phyloP scores from a whole-genome alignment of 2,888 invertebrate genomes.

The Megaustenia siamemsis region DNA sequence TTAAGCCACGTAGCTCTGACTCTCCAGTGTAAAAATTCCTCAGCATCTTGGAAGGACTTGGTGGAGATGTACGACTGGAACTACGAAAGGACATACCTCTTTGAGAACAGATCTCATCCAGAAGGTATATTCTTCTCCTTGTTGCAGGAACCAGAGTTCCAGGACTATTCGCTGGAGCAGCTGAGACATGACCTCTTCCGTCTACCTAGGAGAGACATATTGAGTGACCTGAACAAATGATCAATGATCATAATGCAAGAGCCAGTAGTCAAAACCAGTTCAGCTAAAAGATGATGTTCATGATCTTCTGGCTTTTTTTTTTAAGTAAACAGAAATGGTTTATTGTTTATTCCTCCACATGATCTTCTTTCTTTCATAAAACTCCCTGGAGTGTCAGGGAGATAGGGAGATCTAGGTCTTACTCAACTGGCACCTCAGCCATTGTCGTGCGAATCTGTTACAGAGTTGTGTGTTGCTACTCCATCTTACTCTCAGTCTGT shows the following conservation, averaged over 20 bases:
- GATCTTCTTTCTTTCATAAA: no score
- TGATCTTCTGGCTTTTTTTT: no score
- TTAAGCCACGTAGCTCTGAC: constrained; percentile 1
- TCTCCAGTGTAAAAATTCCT: neutral
- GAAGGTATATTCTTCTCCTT: constrained; percentile 34
- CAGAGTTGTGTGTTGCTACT: no score
- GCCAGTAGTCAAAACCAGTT: neutral
- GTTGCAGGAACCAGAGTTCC: constrained; percentile 39
- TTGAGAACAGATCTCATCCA: constrained; percentile 26
- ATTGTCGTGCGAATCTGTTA: no score
- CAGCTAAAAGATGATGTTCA: neutral
- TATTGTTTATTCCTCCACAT: no score
- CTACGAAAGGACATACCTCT: constrained; percentile 48
- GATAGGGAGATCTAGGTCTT: no score
- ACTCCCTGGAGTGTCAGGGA: no score
- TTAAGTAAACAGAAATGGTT: neutral
- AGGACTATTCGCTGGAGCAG: constrained; percentile 37
- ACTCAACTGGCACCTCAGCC: no score
- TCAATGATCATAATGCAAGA: constrained; percentile 22
- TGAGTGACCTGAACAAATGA: constrained; percentile 34
- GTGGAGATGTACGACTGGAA: constrained; percentile 54
- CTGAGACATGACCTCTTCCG: constrained; percentile 22
- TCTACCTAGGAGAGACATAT: constrained; percentile 28
- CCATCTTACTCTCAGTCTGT: no score
- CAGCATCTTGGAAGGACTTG: constrained; percentile 56